Percentiles rank a stretch among this genome's conserved stretches.
phyloP scores from a whole-genome alignment of 2,113 vertebrate species.

The Vulpes vulpes region DNA sequence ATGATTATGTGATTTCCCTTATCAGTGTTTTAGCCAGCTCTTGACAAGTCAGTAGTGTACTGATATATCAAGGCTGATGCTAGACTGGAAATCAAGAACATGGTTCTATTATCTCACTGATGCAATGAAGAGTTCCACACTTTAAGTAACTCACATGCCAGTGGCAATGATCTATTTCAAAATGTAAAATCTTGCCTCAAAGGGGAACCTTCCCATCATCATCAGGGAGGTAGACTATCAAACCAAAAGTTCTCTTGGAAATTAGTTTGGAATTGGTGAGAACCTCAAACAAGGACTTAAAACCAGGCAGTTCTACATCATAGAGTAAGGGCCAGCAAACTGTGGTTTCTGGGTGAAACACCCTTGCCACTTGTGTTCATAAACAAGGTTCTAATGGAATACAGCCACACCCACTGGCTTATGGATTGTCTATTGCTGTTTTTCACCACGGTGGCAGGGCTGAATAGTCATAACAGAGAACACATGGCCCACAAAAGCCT shows the following conservation, averaged over 20 bases:
- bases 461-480: neutral
- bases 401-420: neutral
- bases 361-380: neutral
- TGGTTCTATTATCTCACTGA: neutral
- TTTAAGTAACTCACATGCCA: neutral
- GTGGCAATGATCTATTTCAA: neutral
- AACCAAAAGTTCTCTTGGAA: slow-evolving; percentile 16
- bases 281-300: slow-evolving; percentile 10
- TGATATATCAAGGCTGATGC: neutral
- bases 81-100: neutral
- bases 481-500: neutral
- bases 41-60: neutral
- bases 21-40: neutral
- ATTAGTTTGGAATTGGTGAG: neutral
- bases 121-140: neutral
- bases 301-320: neutral
- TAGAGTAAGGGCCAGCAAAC: neutral
- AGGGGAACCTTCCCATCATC: neutral
- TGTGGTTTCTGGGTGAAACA: neutral
- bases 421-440: neutral
- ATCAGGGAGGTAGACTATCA: neutral
- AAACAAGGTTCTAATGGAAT: slow-evolving; percentile 39
- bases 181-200: neutral
- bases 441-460: neutral
- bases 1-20: neutral